phyloP scores from a whole-genome alignment of 2,797 vertebrate genomes.

The Peromyscus eremicus region DNA sequence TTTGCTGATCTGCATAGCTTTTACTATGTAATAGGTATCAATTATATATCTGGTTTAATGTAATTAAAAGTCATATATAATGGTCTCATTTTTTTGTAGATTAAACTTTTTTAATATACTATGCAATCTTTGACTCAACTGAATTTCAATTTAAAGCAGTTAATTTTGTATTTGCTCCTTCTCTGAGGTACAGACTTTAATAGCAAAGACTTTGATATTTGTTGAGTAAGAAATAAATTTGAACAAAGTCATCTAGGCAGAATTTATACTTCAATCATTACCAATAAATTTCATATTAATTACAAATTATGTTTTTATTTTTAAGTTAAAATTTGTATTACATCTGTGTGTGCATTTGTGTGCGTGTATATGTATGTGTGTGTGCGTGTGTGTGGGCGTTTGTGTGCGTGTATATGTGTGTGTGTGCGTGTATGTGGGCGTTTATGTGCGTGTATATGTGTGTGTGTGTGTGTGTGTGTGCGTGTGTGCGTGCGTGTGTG shows the following conservation, averaged over 20 bases:
- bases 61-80: conserved; percentile 11
- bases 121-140: neutral
- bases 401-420: neutral
- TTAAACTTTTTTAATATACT: conserved; percentile 13
- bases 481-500: neutral
- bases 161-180: conserved; percentile 10
- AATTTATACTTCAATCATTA: conserved; percentile 49
- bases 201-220: conserved; percentile 18
- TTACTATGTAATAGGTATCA: neutral
- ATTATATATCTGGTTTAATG: neutral
- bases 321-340: neutral
- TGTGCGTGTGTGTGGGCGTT: neutral
- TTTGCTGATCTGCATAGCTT: neutral
- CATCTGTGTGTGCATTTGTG: neutral
- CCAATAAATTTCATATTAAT: neutral
- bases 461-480: neutral
- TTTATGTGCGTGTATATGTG: neutral
- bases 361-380: neutral
- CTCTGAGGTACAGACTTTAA: neutral
- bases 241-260: conserved; percentile 29
- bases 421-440: neutral
- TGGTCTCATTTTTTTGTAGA: conserved; percentile 42
- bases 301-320: conserved; percentile 30
- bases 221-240: conserved; percentile 52
- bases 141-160: conserved; percentile 21